phyloP scores from a whole-genome alignment of 2,113 vertebrate species.

The Semnopithecus entellus region DNA sequence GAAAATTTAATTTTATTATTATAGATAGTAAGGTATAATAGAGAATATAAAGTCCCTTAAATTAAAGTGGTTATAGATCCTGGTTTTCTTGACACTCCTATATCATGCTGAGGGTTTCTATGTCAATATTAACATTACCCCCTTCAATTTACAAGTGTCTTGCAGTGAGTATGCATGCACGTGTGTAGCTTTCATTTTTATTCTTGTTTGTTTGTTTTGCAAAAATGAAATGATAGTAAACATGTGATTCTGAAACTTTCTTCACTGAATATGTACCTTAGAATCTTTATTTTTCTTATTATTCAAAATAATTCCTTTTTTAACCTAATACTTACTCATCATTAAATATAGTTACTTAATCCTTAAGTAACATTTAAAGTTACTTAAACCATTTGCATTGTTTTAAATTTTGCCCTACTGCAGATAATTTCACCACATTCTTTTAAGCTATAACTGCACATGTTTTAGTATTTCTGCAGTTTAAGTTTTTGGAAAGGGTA shows the following conservation, averaged over 20 bases:
- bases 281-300: neutral
- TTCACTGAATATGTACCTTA: neutral
- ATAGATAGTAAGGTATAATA: neutral
- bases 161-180: neutral
- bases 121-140: neutral
- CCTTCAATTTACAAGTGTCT: neutral
- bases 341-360: constrained; percentile 4
- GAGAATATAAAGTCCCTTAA: neutral
- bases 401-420: neutral
- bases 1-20: neutral
- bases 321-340: neutral
- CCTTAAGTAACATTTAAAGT: neutral
- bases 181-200: neutral
- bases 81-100: neutral
- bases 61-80: neutral
- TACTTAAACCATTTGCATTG: neutral
- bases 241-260: neutral
- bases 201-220: neutral
- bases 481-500: constrained; percentile 27
- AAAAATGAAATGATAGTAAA: neutral
- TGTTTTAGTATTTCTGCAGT: neutral
- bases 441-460: neutral
- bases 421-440: neutral
- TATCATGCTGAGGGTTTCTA: neutral
- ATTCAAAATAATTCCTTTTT: neutral